A percentile compares a stretch with the other conserved stretches of the same genome.
These are phyloP conservation scores for Phodopus roborovskii DNA, from an alignment of 2,113 vertebrate species.

Conservation along the genomic window DNA sequence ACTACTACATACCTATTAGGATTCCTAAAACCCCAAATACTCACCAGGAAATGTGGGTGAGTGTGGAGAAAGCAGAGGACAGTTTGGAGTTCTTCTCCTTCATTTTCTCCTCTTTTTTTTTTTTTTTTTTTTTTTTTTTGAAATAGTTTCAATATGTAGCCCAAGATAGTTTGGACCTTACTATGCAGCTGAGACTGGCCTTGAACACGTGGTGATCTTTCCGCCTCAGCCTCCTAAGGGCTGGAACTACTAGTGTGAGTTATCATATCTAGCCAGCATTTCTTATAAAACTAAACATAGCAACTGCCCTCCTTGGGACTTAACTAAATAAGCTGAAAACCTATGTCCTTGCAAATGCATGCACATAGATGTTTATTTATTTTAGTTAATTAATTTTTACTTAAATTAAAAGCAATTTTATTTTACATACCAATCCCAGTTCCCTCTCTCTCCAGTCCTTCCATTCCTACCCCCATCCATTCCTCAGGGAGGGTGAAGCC, in stretches of 20 bases:
- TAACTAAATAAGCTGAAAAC: conserved; percentile 22
- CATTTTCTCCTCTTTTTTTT: background rate
- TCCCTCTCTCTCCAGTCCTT: no score
- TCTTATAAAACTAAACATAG: background rate
- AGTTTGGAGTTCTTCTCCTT: background rate
- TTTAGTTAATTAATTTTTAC: no score
- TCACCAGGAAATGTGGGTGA: background rate
- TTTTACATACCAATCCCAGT: no score
- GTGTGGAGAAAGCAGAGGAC: background rate
- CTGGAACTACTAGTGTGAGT: background rate
- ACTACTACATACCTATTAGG: background rate
- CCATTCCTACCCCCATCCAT: no score
- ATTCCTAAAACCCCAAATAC: background rate
- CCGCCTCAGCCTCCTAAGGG: background rate
- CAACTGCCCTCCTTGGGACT: background rate
- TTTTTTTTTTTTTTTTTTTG: background rate
- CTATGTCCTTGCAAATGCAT: background rate
- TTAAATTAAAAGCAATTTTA: no score
- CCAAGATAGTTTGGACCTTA: background rate
- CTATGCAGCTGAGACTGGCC: background rate
- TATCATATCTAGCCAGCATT: background rate
- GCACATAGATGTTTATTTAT: background rate
- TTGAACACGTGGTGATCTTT: background rate
- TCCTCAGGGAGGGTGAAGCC: no score
- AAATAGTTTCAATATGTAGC: background rate